Conservation (phyloP, 2,888 invertebrate genomes). For the Theretra japonica region DNA sequence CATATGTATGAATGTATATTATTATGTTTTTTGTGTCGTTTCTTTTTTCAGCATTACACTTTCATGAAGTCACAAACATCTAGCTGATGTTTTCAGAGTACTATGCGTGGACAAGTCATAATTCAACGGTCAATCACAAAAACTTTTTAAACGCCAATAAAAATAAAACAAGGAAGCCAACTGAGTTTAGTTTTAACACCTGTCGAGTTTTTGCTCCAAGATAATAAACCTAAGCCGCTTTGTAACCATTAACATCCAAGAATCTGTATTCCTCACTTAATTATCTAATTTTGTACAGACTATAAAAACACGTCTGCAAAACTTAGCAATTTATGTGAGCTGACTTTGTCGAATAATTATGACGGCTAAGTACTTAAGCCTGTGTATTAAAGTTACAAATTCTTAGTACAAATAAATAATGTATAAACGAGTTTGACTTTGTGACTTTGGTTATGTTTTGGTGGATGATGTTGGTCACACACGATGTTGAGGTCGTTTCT, state of each 20-base stretch:
- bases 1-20: too few relatives aligned
- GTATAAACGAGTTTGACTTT: constrained; percentile 19
- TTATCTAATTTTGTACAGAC: constrained; percentile 16
- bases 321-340: constrained; percentile 19
- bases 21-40: background rate
- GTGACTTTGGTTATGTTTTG: constrained; percentile 9
- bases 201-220: constrained; percentile 23
- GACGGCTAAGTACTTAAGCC: background rate
- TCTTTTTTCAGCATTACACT: background rate
- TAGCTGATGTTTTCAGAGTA: background rate
- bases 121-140: background rate
- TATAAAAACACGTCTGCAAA: constrained; percentile 14
- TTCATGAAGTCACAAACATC: background rate
- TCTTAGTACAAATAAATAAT: constrained; percentile 18
- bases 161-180: background rate
- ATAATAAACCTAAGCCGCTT: constrained; percentile 8
- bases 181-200: constrained; percentile 17
- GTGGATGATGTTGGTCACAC: background rate
- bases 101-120: background rate
- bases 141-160: constrained; percentile 4
- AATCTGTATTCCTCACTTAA: constrained; percentile 8
- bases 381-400: constrained; percentile 17
- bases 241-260: background rate
- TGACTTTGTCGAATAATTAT: constrained; percentile 12
- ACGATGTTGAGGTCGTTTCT: background rate